Evolutionary conservation across 2,797 vertebrate genomes (phyloP).

Genomic region (Sus cebifrons): DNA sequence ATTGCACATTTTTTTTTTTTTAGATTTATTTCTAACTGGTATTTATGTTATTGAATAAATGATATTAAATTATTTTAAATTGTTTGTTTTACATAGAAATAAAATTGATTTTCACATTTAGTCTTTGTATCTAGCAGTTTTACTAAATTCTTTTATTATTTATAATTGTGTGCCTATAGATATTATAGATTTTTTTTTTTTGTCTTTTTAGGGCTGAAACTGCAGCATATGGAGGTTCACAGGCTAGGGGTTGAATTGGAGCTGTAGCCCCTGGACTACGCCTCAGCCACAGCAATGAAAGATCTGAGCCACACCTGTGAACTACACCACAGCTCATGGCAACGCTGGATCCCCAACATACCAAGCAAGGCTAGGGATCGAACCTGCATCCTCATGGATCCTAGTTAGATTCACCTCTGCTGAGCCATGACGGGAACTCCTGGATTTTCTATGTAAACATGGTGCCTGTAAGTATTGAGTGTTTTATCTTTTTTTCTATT

Average conservation of each 20-base stretch:
- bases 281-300: no score
- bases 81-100: neutral
- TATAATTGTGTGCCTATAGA: neutral
- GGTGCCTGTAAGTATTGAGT: neutral
- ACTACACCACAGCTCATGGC: no score
- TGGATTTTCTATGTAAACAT: neutral
- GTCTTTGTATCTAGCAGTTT: neutral
- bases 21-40: neutral
- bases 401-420: no score
- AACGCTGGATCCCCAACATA: no score
- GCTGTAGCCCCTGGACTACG: no score
- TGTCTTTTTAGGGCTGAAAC: no score
- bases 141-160: neutral
- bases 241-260: no score
- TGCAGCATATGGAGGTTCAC: no score
- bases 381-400: no score
- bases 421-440: no score
- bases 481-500: neutral
- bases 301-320: no score
- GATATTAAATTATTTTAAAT: slow-evolving; percentile 14
- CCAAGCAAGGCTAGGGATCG: no score
- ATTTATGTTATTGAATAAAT: neutral
- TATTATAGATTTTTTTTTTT: neutral
- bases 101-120: neutral
- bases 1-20: neutral